Conservation (phyloP, 1,140 invertebrate genomes). For the Penaeus japonicus region DNA sequence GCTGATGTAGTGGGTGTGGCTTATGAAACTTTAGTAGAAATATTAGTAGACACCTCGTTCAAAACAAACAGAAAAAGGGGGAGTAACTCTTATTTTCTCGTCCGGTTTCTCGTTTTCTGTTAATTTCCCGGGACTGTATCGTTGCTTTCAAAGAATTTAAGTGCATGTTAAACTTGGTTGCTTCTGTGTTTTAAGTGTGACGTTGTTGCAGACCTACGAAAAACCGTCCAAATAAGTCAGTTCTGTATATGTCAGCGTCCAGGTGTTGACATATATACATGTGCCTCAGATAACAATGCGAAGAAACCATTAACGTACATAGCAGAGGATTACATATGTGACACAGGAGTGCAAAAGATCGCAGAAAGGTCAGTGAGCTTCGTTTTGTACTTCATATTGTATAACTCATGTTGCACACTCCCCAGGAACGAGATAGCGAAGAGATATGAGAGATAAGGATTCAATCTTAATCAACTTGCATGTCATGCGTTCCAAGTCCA, state of each 20-base stretch:
- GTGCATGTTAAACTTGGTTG: constrained; percentile 2
- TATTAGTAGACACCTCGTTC: too few relatives aligned
- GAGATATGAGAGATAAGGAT: too few relatives aligned
- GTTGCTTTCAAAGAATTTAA: neutral
- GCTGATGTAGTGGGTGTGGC: too few relatives aligned
- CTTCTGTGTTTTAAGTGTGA: constrained; percentile 22
- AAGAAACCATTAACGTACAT: neutral
- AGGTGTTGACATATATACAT: constrained; percentile 10
- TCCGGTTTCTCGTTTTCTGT: neutral
- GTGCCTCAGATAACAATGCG: neutral
- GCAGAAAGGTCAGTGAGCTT: neutral
- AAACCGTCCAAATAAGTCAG: neutral
- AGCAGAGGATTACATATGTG: neutral
- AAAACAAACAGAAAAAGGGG: neutral
- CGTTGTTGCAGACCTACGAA: constrained; percentile 3
- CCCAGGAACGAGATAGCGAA: too few relatives aligned
- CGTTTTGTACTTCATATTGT: too few relatives aligned
- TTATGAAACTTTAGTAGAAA: too few relatives aligned
- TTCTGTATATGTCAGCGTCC: constrained; percentile 20
- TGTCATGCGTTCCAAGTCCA: too few relatives aligned
- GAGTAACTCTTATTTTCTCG: neutral
- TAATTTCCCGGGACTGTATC: neutral
- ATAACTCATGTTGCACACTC: too few relatives aligned
- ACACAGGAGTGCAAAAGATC: neutral
- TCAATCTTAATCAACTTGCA: too few relatives aligned